Base-by-base conservation (phyloP, 1,140 invertebrate species). In the Scaptomyza graminum region DNA sequence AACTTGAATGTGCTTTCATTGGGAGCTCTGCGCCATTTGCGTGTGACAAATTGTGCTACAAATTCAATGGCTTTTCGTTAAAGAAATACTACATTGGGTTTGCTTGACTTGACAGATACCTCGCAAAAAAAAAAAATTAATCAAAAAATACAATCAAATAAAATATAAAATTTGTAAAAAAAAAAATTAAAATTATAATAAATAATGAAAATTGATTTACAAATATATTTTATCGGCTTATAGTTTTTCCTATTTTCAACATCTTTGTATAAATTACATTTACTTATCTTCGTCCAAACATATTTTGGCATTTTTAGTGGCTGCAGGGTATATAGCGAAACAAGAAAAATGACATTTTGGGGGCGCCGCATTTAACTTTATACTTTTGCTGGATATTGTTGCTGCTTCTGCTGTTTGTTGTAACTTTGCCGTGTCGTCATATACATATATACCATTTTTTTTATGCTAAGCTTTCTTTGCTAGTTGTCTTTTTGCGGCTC, bases 41-140 rank as follows among this genome's bases (percentile, higher is more conserved):
- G 50, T 59, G 47, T 82, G 79, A 82, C 79, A 82, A 78, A 74
- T 78, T 63, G 79, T 77, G 74, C 70, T 78, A 51, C 66, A 72
- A 79, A 75, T 79, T 65, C 71, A 76, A 76, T 76, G 65, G 64
- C 28, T 69, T 57, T 56, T 2, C 49, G 18, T 3, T 3, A 22
- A 13, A 47, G 5, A 31, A 31, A 3, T 6, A 0, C 28, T 0
- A 31, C 28, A 31, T 31, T 31, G 5, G 7, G 28, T 31, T 8
- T 41, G 37, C 12, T 5, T 5, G 12, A 41, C 37, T 41, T 8
- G n/a, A 41, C 2, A 41, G 37, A n/a, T 41, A n/a, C 37, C 37
- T 5, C 0, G 37, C 12, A 41, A n/a, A 2, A 8, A 34, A 9
- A 34, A 9, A 9, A 9, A 34, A 34, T 0, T 2, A 0, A 34